phyloP scores from a whole-genome alignment of 2,113 vertebrate species.

The Orientallactaga bullata region DNA sequence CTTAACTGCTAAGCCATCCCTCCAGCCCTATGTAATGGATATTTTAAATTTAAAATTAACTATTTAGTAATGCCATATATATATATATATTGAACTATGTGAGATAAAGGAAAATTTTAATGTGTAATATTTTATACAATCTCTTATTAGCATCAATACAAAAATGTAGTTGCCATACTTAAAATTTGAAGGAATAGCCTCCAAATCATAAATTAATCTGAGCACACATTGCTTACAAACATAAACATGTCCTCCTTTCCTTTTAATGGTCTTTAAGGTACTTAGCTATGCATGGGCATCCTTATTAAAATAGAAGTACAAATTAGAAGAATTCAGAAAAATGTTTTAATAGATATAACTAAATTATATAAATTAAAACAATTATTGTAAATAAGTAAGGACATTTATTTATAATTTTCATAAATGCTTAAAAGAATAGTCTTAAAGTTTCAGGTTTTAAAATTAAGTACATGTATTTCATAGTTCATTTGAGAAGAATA shows the following conservation, averaged over 20 bases:
- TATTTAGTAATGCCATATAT: not conserved
- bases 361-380: not conserved
- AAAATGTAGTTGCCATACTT: slow-evolving; percentile 49
- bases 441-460: not conserved
- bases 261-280: not conserved
- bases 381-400: not conserved
- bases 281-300: accelerated
- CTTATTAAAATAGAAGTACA: not conserved
- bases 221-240: not conserved
- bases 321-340: not conserved
- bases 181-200: slow-evolving; percentile 66
- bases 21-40: too few species aligned
- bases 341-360: not conserved
- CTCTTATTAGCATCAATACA: not conserved
- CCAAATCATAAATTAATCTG: not conserved
- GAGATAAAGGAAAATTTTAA: not conserved
- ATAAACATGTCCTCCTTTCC: not conserved
- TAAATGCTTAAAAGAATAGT: not conserved
- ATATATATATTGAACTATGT: not conserved
- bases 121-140: not conserved
- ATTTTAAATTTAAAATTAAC: slow-evolving; percentile 42
- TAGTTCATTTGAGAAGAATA: not conserved
- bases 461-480: not conserved
- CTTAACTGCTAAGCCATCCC: too few species aligned
- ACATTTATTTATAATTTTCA: not conserved